Evolutionary conservation across 2,113 vertebrate species (phyloP), one percentile per base, ranked within the genome.

Genomic region (Hystrix brachyura): DNA sequence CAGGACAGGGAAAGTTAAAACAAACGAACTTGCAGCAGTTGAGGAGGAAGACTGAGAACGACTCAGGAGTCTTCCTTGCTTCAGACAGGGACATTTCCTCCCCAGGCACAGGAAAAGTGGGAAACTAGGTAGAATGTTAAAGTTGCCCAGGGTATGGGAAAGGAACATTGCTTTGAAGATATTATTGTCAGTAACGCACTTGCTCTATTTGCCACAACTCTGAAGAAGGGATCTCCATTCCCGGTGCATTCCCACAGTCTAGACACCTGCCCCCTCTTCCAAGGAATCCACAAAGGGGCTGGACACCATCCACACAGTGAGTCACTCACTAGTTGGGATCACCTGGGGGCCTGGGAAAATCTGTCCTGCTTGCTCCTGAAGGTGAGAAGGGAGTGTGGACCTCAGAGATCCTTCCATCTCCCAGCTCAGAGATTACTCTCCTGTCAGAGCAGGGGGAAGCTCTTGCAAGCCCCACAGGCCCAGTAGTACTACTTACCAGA

Each of bases 401-500:
- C 92, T 38, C n/a, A 60, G 29, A 32, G 21, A 21, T 9, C 12
- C 80, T 29, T 21, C 19, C 53, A 43, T 59, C 48, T 7, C 71
- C 48, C 14, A 2, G 19, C 65, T 55, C 17, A 5, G 23, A 60
- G 19, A 62, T 53, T 72, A 79, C 29, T 60, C n/a, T 89, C 83
- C 57, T 59, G 90, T 92, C 85, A 65, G 80, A 95, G 95, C 87
- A 95, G 95, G 85, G 87, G 92, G 1, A 0, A 79, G 3, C 80
- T 97, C 97, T 90, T 95, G 62, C 60, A 81, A 97, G 71, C 79
- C 86, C 92, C 53, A 38, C 0, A 72, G 74, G 4, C 92, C 98
- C 90, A 60, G 84, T 67, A 86, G 96, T 78, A 87, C 82, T 92
- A 32, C 85, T 97, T 92, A 94, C 95, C 97, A 90, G 96, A 87